These are phyloP conservation scores for Pipistrellus pygmaeus DNA, from an alignment of 2,797 vertebrate species.

Conservation along the genomic window DNA sequence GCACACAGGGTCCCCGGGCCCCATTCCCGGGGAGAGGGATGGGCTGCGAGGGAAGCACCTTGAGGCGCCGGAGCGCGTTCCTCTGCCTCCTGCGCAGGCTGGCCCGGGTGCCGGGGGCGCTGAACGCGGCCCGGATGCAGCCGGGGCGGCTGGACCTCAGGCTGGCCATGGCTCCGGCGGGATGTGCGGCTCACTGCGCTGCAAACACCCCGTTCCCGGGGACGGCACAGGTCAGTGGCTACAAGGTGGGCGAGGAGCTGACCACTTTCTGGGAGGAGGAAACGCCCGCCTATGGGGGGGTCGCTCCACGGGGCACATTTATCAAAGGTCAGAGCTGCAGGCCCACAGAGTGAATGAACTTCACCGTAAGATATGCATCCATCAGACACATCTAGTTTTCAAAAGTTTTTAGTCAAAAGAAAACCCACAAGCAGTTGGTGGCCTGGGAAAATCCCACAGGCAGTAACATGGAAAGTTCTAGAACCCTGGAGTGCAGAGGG, in stretches of 20 bases:
- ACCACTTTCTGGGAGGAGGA: neutral
- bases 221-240: neutral
- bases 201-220: neutral
- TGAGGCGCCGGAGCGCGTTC: accelerated
- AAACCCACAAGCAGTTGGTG: neutral
- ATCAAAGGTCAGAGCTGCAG: neutral
- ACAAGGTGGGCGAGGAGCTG: neutral
- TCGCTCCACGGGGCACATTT: accelerated
- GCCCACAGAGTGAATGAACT: accelerated
- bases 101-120: neutral
- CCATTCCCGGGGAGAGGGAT: too few species aligned
- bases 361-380: neutral
- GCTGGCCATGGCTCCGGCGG: conserved; percentile 32
- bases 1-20: neutral
- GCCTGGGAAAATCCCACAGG: neutral
- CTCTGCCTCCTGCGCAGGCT: conserved; percentile 52
- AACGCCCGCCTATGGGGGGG: neutral
- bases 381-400: neutral
- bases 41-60: conserved; percentile 48
- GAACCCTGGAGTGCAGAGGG: neutral
- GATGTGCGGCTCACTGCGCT: neutral
- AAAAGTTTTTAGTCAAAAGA: neutral
- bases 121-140: conserved; percentile 47
- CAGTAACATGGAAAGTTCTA: neutral
- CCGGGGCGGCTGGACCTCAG: neutral